Conservation (phyloP, 2,888 invertebrate species). For the Heteromurus nitidus region DNA sequence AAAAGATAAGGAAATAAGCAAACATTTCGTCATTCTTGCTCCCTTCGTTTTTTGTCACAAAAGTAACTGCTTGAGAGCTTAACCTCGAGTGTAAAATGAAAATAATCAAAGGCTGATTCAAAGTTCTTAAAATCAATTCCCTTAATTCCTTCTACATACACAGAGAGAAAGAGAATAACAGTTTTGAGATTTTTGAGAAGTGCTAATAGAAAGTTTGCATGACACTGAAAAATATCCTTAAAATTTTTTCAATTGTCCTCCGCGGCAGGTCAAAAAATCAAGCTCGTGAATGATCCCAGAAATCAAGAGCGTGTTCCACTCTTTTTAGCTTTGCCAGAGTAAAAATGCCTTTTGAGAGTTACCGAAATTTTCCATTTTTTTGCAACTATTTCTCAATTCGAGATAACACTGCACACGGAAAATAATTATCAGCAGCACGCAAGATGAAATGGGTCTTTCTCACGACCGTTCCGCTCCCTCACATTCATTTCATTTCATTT, state of each 20-base stretch:
- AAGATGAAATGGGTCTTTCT: slow-evolving; percentile 34
- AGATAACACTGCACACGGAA: slow-evolving; percentile 32
- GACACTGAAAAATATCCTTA: slow-evolving; percentile 30
- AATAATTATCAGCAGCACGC: slow-evolving; percentile 46
- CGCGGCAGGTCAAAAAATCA: not conserved
- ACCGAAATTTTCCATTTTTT: slow-evolving; percentile 34
- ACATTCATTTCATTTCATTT: too few relatives aligned
- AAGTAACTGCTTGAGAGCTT: not conserved
- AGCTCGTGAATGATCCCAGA: too few relatives aligned
- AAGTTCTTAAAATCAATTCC: too few relatives aligned
- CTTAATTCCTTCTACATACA: too few relatives aligned
- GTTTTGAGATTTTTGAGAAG: not conserved
- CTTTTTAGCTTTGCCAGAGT: too few relatives aligned
- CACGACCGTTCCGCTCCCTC: not conserved
- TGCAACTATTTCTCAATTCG: slow-evolving; percentile 43
- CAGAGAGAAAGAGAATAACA: too few relatives aligned
- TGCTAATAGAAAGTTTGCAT: slow-evolving; percentile 63
- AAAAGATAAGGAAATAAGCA: slow-evolving; percentile 38
- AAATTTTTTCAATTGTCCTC: slow-evolving; percentile 37
- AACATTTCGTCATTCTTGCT: too few relatives aligned
- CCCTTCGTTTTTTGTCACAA: not conserved
- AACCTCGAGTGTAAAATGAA: not conserved
- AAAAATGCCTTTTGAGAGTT: not conserved
- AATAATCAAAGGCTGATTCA: not conserved
- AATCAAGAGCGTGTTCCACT: too few relatives aligned